Base-by-base conservation (phyloP, 2,888 invertebrate species). In the Lasioglossum zephyrum region DNA sequence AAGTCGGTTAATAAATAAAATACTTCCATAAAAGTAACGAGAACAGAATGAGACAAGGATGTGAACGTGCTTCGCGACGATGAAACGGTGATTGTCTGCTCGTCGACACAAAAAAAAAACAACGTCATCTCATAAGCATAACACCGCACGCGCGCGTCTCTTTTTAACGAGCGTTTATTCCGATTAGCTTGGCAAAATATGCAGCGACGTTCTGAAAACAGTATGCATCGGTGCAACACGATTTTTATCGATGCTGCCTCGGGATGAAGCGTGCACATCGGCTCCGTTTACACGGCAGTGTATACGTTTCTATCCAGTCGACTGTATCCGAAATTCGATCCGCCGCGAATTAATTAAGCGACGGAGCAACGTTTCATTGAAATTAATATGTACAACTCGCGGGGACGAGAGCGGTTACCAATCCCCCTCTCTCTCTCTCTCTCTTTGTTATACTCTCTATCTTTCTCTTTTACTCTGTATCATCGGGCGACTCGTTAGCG, bases 261-360 rank as follows among this genome's bases (percentile, higher is more conserved):
- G 31, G 5, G 63, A 5, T 49, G 63, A 13, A 63, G 26, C 31
- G 31, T 26, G 16, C 63, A 3, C 4, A 4, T 57, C 63, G 63
- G 63, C 31, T 63, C 63, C 63, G 63, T 31, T 63, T 63, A 63
- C 63, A 26, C 26, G 13, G 18, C 31, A 18, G 66, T 36, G 66
- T 31, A 63, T 36, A 66, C 66, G 36, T 66, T 66, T 66, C 49
- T 18, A 9, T 66, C 36, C 31, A 16, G 18, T 31, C 66, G 66
- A 66, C 66, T 66, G 66, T 39, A 66, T 66, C 66, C 36, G 66
- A 66, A 66, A 66, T 66, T 39, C 66, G 36, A 36, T 66, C 18
- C 66, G 18, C 66, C 66, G 36, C 66, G 66, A 66, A 66, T 66
- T 75, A 75, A 75, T 75, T 75, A 70, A 77, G 49, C 49, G 36